Conservation (phyloP, 2,888 invertebrate species). For the Nymphalis urticae region DNA sequence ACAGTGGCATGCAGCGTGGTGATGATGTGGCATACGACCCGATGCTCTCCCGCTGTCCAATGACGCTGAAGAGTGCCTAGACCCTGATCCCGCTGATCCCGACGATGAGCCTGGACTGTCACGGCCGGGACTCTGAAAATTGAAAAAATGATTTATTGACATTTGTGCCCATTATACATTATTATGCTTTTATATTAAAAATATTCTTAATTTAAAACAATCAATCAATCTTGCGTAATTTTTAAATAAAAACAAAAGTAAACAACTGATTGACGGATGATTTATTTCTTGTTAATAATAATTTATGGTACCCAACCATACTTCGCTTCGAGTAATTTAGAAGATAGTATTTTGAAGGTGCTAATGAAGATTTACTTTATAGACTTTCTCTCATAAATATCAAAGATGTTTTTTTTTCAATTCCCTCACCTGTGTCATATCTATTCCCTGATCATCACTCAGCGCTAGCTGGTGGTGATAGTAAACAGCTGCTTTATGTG, state of each 20-base stretch:
- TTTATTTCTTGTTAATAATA: no score
- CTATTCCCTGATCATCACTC: slow-evolving; percentile 93
- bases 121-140: slow-evolving; percentile 91
- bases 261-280: no score
- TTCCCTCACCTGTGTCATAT: slow-evolving; percentile 87
- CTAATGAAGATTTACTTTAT: no score
- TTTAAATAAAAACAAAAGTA: no score
- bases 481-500: slow-evolving; percentile 88
- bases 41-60: slow-evolving; percentile 96
- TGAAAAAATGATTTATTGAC: not conserved
- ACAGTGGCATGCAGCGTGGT: slow-evolving; percentile 89
- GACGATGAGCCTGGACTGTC: slow-evolving; percentile 95
- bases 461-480: slow-evolving; percentile 91
- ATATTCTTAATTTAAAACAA: no score
- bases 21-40: slow-evolving; percentile 86
- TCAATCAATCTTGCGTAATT: no score
- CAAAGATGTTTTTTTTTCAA: no score
- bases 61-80: slow-evolving; percentile 93
- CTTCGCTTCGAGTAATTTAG: no score
- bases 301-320: no score
- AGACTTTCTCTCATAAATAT: no score
- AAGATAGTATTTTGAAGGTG: no score
- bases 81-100: slow-evolving; percentile 92
- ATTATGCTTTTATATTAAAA: no score
- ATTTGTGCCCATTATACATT: not conserved